phyloP scores from a whole-genome alignment of 2,888 invertebrate species.

The Hymenopus coronatus region DNA sequence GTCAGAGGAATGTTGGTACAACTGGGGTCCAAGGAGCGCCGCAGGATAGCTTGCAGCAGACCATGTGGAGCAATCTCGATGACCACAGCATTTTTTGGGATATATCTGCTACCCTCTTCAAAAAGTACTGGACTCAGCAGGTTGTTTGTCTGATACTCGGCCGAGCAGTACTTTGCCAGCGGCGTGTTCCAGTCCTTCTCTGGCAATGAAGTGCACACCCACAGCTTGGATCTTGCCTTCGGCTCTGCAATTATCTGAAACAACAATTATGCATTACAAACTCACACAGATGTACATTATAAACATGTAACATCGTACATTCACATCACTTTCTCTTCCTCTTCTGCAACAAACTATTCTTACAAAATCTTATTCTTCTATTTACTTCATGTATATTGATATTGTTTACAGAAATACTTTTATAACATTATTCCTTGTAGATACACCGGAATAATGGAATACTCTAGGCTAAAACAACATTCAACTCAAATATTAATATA shows the following conservation, averaged over 20 bases:
- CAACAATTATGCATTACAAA: not conserved
- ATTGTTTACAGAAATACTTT: too few species aligned
- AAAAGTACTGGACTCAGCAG: slow-evolving; percentile 59
- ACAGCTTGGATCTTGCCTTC: slow-evolving; percentile 66
- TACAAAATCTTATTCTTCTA: too few species aligned
- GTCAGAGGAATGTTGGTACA: slow-evolving; percentile 74
- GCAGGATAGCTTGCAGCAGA: slow-evolving; percentile 81
- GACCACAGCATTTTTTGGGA: slow-evolving; percentile 77
- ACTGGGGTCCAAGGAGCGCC: slow-evolving; percentile 68
- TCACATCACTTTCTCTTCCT: too few species aligned
- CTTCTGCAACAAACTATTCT: too few species aligned
- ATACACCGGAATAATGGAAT: too few species aligned
- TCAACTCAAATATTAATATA: too few species aligned
- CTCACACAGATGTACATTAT: too few species aligned
- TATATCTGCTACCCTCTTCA: slow-evolving; percentile 57
- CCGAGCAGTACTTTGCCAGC: slow-evolving; percentile 65
- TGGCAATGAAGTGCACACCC: slow-evolving; percentile 85
- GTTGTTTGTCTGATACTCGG: slow-evolving; percentile 84
- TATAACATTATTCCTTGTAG: too few species aligned
- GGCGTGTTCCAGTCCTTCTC: slow-evolving; percentile 67
- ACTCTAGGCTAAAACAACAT: too few species aligned
- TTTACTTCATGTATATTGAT: too few species aligned
- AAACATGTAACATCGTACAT: too few species aligned
- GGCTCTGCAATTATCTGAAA: slow-evolving; percentile 60
- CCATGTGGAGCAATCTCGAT: slow-evolving; percentile 91